phyloP scores from a whole-genome alignment of 2,888 invertebrate species.

The Polyommatus icarus region DNA sequence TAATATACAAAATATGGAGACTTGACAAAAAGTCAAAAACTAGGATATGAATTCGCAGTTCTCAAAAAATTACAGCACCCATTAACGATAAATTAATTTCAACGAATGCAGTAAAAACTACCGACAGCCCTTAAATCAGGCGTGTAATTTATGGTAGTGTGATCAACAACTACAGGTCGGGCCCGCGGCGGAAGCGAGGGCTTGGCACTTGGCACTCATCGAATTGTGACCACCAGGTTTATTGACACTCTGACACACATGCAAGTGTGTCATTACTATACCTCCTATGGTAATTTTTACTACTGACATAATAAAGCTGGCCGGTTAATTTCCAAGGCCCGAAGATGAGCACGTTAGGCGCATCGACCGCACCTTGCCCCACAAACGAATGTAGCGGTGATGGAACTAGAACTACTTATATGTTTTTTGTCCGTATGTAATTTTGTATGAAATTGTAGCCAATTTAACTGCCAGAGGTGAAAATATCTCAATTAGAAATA shows the following conservation, averaged over 20 bases:
- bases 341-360: not conserved
- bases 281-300: conserved; percentile 45
- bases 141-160: conserved; percentile 25
- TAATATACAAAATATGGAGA: no score
- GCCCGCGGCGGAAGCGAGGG: conserved; percentile 46
- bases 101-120: not conserved
- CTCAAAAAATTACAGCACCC: not conserved
- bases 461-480: not conserved
- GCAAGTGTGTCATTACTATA: conserved; percentile 59
- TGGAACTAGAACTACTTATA: not conserved
- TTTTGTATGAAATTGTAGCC: not conserved
- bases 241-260: conserved; percentile 45
- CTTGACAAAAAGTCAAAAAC: not conserved
- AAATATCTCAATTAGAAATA: not conserved
- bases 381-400: conserved; percentile 22
- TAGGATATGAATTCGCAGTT: not conserved
- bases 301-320: conserved; percentile 31
- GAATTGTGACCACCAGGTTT: conserved; percentile 46
- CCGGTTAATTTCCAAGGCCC: not conserved
- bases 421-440: conserved; percentile 5
- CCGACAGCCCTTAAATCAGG: conserved; percentile 29
- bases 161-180: conserved; percentile 29
- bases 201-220: conserved; percentile 39
- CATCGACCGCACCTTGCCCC: conserved; percentile 27
- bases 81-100: conserved; percentile 8